phyloP scores from a whole-genome alignment of 2,888 invertebrate genomes.

The Piscicola geometra region DNA sequence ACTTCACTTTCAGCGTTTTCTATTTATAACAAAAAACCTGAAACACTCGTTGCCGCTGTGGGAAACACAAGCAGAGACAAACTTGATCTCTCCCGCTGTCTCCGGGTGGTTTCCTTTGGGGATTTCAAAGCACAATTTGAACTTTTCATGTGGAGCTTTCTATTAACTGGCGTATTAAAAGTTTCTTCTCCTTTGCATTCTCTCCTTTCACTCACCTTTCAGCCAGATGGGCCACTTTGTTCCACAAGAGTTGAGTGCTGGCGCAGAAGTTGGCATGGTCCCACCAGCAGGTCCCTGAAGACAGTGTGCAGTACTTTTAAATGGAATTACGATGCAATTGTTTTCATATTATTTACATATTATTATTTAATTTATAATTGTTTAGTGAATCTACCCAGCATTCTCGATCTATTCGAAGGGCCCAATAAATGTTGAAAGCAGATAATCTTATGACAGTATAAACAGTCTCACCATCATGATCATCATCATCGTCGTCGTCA shows the following conservation, averaged over 20 bases:
- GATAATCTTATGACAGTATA: no score
- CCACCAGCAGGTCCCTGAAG: constrained; percentile 39
- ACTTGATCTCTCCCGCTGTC: not conserved
- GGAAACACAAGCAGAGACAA: not conserved
- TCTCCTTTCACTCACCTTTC: no score
- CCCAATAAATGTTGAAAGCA: no score
- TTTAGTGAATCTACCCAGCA: not conserved
- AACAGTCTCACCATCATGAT: not conserved
- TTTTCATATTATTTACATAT: not conserved
- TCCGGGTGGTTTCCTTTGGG: not conserved
- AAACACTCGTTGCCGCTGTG: no score
- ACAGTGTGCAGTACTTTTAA: no score
- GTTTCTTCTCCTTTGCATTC: no score
- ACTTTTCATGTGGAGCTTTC: no score
- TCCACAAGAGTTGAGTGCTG: constrained; percentile 40
- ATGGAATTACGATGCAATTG: no score
- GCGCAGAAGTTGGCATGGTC: constrained; percentile 40
- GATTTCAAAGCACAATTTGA: no score
- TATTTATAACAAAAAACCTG: no score
- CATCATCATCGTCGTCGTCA: not conserved
- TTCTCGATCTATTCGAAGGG: not conserved
- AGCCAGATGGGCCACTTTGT: constrained; percentile 43
- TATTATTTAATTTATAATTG: not conserved
- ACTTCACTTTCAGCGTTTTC: no score
- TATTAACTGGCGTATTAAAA: no score